phyloP scores from a whole-genome alignment of 1,140 invertebrate species.

The Bacillus rossius region DNA sequence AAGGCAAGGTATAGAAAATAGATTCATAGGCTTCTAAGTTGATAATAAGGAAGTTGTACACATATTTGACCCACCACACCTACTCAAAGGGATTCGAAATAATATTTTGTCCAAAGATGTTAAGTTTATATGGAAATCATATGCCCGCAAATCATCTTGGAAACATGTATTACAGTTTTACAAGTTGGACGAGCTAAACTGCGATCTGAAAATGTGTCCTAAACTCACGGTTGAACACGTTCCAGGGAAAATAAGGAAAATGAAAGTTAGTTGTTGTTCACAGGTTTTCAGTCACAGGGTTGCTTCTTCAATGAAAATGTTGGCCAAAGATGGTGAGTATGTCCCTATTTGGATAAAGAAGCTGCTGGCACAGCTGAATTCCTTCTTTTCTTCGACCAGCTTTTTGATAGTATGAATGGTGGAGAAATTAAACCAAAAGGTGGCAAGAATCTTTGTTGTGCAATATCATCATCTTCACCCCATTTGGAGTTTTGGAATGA shows the following conservation, averaged over 20 bases:
- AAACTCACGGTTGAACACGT: not conserved
- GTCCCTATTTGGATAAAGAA: not conserved
- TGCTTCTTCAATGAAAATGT: not conserved
- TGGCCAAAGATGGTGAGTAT: not conserved
- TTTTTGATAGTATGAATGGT: not conserved
- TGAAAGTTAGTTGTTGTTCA: not conserved
- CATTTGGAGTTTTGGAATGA: not conserved
- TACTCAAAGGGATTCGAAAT: too few species aligned
- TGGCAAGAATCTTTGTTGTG: not conserved
- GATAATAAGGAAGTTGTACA: too few species aligned
- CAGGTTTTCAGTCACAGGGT: slow-evolving; percentile 1
- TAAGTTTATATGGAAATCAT: not conserved
- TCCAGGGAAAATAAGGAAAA: slow-evolving; percentile 4
- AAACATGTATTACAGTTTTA: slow-evolving; percentile 1
- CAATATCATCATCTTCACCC: not conserved
- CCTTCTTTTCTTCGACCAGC: not conserved
- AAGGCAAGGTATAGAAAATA: too few species aligned
- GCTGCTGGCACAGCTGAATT: not conserved
- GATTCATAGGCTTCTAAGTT: too few species aligned
- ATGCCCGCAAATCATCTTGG: not conserved
- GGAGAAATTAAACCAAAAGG: not conserved
- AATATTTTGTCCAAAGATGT: not conserved
- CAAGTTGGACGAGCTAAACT: not conserved
- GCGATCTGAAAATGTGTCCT: not conserved
- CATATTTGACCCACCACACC: too few species aligned